These are phyloP conservation scores for Gonioctena quinquepunctata DNA, from an alignment of 1,140 invertebrate species.

Conservation along the genomic window DNA sequence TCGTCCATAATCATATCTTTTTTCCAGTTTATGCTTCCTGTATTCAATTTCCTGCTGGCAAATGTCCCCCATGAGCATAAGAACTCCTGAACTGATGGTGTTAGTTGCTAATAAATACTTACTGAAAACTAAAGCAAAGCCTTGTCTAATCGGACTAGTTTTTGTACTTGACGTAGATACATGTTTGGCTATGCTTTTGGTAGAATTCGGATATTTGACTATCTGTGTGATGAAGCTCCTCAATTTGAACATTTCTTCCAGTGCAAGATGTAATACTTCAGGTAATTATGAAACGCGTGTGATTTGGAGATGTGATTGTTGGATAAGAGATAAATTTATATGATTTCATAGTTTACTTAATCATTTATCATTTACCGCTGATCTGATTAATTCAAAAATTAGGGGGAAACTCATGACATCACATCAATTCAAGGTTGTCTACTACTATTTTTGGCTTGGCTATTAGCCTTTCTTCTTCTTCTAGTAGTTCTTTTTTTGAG, in stretches of 20 bases:
- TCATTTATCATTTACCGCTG: too few species aligned
- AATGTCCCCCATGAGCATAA: conserved; percentile 70
- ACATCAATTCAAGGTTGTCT: too few species aligned
- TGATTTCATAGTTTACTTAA: too few species aligned
- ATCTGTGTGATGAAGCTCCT: not conserved
- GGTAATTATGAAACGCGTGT: too few species aligned
- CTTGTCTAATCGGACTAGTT: conserved; percentile 2
- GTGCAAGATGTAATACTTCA: not conserved
- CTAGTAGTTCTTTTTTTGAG: too few species aligned
- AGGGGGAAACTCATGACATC: too few species aligned
- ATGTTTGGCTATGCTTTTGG: not conserved
- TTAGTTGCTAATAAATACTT: conserved; percentile 72
- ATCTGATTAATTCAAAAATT: too few species aligned
- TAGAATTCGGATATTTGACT: not conserved
- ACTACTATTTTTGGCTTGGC: too few species aligned
- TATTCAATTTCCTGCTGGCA: conserved; percentile 70
- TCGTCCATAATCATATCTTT: conserved; percentile 61
- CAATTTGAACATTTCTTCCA: not conserved
- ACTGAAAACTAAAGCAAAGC: conserved; percentile 57
- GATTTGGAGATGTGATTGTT: too few species aligned
- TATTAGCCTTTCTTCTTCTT: too few species aligned
- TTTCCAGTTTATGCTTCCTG: conserved; percentile 51
- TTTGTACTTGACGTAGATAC: not conserved
- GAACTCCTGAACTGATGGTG: conserved; percentile 66
- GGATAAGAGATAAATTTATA: too few species aligned